These are phyloP conservation scores for Cirrhinus mrigala DNA, from an alignment of 2,797 vertebrate species.

Conservation along the genomic window DNA sequence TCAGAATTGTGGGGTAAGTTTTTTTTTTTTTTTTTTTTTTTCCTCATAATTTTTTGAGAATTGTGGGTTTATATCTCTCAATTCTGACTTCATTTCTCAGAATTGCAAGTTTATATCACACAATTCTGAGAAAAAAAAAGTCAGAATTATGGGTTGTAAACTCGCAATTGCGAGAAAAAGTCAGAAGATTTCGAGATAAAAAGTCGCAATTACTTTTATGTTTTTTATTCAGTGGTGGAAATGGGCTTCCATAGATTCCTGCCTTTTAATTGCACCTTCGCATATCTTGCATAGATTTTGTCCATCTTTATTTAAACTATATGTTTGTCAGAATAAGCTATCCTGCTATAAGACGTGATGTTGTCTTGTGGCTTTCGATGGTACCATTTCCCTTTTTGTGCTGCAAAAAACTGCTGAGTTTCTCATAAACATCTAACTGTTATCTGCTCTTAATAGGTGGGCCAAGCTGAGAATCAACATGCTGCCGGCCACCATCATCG, in stretches of 20 bases:
- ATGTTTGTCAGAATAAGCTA: neutral
- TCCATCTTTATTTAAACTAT: neutral
- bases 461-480: constrained; percentile 96
- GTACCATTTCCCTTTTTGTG: neutral
- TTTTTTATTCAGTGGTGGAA: too few species aligned
- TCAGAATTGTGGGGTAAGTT: too few species aligned
- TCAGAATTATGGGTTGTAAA: too few species aligned
- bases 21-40: too few species aligned
- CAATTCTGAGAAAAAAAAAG: too few species aligned
- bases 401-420: neutral
- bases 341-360: neutral
- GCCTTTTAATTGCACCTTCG: neutral
- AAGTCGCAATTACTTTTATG: too few species aligned
- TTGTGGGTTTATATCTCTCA: too few species aligned
- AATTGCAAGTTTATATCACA: too few species aligned
- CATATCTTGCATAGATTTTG: neutral
- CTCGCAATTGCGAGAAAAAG: too few species aligned
- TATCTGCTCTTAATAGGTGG: constrained; percentile 80
- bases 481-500: constrained; percentile 94
- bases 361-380: neutral
- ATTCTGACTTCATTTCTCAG: too few species aligned
- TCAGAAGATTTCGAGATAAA: too few species aligned
- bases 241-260: neutral
- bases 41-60: too few species aligned
- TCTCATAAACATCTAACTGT: neutral